These are phyloP conservation scores for Idaea aversata DNA, from an alignment of 2,888 invertebrate species.

Conservation along the genomic window DNA sequence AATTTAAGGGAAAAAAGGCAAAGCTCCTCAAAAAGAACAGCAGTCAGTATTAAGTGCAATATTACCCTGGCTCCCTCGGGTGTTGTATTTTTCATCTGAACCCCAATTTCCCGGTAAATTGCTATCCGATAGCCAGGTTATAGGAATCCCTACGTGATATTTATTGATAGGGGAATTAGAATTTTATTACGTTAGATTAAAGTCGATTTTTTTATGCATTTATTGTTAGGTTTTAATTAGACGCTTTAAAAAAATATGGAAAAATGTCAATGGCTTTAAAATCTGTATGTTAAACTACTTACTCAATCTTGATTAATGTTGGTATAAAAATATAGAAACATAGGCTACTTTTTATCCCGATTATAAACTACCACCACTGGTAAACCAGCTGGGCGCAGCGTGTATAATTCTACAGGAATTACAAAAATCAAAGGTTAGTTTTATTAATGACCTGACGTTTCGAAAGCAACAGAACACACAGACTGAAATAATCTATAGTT, in stretches of 20 bases:
- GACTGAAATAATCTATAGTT: not conserved
- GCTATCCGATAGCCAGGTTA: constrained; percentile 68
- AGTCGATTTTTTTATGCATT: not conserved
- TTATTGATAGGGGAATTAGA: not conserved
- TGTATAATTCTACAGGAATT: not conserved
- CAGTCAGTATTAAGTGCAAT: constrained; percentile 6
- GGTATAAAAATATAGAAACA: too few species aligned
- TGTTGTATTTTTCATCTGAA: constrained; percentile 58
- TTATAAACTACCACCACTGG: too few species aligned
- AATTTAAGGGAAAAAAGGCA: not conserved
- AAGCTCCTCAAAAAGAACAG: not conserved
- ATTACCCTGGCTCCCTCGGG: constrained; percentile 43
- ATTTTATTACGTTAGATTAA: not conserved
- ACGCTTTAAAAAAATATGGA: not conserved
- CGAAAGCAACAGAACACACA: not conserved
- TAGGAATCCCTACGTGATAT: constrained; percentile 20
- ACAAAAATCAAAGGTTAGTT: not conserved
- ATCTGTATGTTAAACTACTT: too few species aligned
- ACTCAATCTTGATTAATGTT: too few species aligned
- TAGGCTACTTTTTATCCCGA: too few species aligned
- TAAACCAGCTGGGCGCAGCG: too few species aligned
- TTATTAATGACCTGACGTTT: not conserved
- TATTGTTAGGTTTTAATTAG: not conserved
- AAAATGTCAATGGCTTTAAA: not conserved
- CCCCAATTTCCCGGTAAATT: constrained; percentile 62